Conservation (phyloP, 1,140 invertebrate genomes). For the Mycetomoellerius zeteki region DNA sequence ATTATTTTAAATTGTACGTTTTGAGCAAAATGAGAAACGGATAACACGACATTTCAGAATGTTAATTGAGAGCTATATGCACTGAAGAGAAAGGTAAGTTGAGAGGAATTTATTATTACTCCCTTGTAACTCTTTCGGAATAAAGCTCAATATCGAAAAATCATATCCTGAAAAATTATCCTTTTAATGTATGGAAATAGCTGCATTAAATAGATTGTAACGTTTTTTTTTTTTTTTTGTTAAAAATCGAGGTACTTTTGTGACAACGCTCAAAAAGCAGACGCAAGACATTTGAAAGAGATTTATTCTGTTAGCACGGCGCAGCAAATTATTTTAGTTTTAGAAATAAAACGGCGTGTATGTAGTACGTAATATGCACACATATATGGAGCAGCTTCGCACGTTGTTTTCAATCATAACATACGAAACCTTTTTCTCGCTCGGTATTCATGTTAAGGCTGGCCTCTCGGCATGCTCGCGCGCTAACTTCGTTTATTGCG, state of each 20-base stretch:
- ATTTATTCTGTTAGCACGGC: constrained; percentile 32
- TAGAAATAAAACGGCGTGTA: constrained; percentile 63
- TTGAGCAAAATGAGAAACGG: not conserved
- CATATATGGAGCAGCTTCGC: not conserved
- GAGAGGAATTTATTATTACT: not conserved
- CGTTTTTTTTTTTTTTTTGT: not conserved
- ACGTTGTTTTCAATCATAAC: constrained; percentile 71
- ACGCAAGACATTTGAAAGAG: constrained; percentile 15
- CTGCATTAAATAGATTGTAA: not conserved
- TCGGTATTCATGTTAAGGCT: constrained; percentile 66
- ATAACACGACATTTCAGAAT: not conserved
- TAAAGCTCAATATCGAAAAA: not conserved
- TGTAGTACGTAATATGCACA: not conserved
- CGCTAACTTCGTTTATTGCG: constrained; percentile 56
- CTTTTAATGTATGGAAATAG: constrained; percentile 13
- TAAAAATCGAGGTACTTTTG: not conserved
- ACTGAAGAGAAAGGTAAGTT: not conserved
- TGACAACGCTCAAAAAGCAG: not conserved
- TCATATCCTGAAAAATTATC: not conserved
- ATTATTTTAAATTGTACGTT: constrained; percentile 14
- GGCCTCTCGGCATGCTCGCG: constrained; percentile 43
- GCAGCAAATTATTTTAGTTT: constrained; percentile 62
- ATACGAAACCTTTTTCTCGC: constrained; percentile 61
- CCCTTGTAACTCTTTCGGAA: not conserved
- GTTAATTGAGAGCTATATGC: not conserved